Evolutionary conservation across 1,140 invertebrate genomes (phyloP).

Genomic region (Drosophila ercepeae): DNA sequence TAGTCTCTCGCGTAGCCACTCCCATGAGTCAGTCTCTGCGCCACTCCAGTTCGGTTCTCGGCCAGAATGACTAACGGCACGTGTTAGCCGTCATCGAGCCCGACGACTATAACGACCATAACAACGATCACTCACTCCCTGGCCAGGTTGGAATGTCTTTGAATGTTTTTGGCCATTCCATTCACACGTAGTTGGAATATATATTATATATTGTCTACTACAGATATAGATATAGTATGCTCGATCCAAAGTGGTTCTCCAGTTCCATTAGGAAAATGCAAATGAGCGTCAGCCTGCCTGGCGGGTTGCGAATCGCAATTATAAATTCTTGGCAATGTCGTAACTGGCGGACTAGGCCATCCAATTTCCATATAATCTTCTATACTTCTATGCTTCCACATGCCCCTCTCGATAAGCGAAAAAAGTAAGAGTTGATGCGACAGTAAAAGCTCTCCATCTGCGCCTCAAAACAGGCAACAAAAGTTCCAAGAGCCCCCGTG

Average conservation of each 20-base stretch:
- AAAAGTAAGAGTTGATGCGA: background rate
- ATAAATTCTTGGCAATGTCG: constrained; percentile 16
- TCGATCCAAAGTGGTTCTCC: constrained; percentile 11
- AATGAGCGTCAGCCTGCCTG: background rate
- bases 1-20: no score
- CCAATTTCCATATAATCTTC: background rate
- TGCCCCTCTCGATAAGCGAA: no score
- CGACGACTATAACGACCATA: no score
- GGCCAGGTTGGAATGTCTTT: constrained; percentile 7
- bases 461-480: constrained; percentile 15
- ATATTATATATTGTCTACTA: background rate
- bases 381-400: no score
- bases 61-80: constrained; percentile 18
- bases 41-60: background rate
- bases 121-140: constrained; percentile 26
- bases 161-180: constrained; percentile 24
- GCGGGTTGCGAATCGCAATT: constrained; percentile 10
- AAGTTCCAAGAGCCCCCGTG: background rate
- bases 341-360: background rate
- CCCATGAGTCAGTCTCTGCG: constrained; percentile 26
- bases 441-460: background rate
- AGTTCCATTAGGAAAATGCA: constrained; percentile 14
- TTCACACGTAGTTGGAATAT: constrained; percentile 12
- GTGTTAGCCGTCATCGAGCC: constrained; percentile 37
- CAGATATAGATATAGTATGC: background rate